Evolutionary conservation across 2,113 vertebrate genomes (phyloP).

Genomic region (Meriones unguiculatus): DNA sequence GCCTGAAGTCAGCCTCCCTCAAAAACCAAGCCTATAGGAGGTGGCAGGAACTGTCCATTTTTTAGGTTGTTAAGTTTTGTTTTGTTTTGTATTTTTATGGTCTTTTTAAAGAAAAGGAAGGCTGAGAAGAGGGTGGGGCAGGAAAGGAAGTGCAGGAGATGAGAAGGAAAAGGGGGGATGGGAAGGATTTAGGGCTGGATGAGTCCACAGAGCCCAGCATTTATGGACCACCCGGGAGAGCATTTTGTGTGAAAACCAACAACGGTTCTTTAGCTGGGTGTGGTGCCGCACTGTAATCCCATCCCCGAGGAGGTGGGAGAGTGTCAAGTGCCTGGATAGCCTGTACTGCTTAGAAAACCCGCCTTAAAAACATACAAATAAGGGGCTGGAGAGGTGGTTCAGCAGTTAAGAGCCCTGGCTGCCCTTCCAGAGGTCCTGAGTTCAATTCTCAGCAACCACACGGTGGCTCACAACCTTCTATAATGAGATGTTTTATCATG

Average conservation of each 20-base stretch:
- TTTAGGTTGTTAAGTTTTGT: neutral
- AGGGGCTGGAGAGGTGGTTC: neutral
- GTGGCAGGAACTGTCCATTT: neutral
- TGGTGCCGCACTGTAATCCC: neutral
- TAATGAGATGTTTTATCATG: no score
- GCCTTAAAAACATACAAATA: neutral
- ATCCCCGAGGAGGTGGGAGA: neutral
- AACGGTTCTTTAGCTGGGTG: neutral
- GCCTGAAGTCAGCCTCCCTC: neutral
- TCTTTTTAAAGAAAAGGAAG: constrained; percentile 19
- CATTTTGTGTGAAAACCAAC: neutral
- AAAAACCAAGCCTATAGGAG: neutral
- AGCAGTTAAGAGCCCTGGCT: neutral
- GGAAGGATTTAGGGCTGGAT: neutral
- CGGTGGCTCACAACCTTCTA: no score
- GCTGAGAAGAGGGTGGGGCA: neutral
- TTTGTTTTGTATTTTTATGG: neutral
- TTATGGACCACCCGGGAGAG: neutral
- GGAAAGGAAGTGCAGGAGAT: neutral
- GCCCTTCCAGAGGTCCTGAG: no score
- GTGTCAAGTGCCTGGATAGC: neutral
- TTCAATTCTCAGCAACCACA: no score
- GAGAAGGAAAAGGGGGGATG: neutral
- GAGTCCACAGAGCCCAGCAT: neutral
- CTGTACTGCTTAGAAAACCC: neutral